A percentile compares a stretch with the other conserved stretches of the same genome.
Conservation (phyloP, 2,797 vertebrate genomes). For the Anisognathus igniventris region DNA sequence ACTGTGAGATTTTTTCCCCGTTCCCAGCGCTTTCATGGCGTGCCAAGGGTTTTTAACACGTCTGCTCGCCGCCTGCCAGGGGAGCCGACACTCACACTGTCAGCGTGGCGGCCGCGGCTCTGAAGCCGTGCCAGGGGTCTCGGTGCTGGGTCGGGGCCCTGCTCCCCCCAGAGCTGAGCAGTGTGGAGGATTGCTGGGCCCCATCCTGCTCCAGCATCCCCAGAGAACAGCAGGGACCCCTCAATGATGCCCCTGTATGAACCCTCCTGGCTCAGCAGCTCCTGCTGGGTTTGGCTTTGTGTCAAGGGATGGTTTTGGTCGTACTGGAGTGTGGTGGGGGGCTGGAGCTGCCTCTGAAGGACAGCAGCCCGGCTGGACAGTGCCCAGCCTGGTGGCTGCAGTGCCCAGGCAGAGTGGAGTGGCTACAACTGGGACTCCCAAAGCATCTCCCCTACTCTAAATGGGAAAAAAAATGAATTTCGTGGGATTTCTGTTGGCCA, state of each 20-base stretch:
- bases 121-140: conserved; percentile 34
- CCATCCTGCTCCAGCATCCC: not conserved
- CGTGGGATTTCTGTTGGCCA: rapidly evolving
- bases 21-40: conserved; percentile 18
- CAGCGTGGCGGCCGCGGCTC: not conserved
- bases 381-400: not conserved
- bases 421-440: rapidly evolving
- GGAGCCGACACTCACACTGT: conserved; percentile 7
- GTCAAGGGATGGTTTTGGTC: not conserved
- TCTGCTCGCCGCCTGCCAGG: conserved; percentile 35
- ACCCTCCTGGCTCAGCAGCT: not conserved
- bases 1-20: conserved; percentile 16
- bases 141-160: not conserved
- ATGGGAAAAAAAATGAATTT: not conserved
- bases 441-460: not conserved
- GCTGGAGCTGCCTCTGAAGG: not conserved
- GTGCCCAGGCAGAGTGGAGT: not conserved
- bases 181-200: rapidly evolving
- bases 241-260: not conserved
- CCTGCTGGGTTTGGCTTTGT: not conserved
- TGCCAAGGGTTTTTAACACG: conserved; percentile 59
- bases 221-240: not conserved
- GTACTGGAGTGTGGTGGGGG: rapidly evolving
- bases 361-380: not conserved
- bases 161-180: not conserved